These are phyloP conservation scores for Sardinella longiceps DNA, from an alignment of 2,797 vertebrate genomes.

Conservation along the genomic window DNA sequence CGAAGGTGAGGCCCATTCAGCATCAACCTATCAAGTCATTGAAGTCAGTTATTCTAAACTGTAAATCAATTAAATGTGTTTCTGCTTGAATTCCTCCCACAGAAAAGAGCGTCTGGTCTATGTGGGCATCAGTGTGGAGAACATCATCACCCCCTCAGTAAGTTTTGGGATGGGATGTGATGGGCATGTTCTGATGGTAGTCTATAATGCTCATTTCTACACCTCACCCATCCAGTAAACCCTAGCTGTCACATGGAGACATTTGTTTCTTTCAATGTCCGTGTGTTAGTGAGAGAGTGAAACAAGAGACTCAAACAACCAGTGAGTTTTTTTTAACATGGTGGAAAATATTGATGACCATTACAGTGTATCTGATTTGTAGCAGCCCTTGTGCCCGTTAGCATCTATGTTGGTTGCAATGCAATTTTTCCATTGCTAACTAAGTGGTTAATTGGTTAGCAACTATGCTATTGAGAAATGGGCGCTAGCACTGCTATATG, in stretches of 20 bases:
- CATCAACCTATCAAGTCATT: too few species aligned
- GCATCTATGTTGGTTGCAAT: too few species aligned
- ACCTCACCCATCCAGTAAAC: neutral
- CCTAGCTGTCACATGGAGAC: neutral
- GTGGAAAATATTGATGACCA: too few species aligned
- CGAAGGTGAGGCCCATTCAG: constrained; percentile 74
- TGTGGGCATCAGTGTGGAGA: constrained; percentile 96
- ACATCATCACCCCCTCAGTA: constrained; percentile 94
- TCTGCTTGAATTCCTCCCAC: constrained; percentile 35
- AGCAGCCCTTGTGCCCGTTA: too few species aligned
- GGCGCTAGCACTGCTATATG: too few species aligned
- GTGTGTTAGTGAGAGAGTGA: neutral
- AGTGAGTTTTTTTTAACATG: too few species aligned
- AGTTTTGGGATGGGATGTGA: constrained; percentile 54
- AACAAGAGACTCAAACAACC: neutral
- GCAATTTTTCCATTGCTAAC: too few species aligned
- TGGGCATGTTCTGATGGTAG: neutral
- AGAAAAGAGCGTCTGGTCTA: constrained; percentile 95
- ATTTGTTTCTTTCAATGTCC: neutral
- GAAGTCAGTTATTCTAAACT: too few species aligned
- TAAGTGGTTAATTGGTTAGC: too few species aligned
- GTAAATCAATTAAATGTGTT: neutral
- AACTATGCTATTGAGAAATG: too few species aligned
- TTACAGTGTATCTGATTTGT: too few species aligned
- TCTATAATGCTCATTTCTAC: neutral